Evolutionary conservation across 2,113 vertebrate genomes (phyloP).

Genomic region (Hydrolagus affinis): DNA sequence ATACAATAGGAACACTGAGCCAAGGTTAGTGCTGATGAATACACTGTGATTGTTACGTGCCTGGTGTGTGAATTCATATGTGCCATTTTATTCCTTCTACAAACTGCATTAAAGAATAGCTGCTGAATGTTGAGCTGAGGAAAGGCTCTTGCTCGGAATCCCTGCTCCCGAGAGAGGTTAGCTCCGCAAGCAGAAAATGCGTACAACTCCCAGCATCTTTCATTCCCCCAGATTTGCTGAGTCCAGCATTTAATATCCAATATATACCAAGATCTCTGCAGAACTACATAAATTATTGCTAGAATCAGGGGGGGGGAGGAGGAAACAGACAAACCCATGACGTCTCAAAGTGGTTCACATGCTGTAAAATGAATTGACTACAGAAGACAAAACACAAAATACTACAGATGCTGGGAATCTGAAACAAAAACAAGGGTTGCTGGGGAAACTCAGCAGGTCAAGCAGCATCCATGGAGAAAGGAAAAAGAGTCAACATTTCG

Average conservation of each 20-base stretch:
- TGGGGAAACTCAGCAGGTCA: no score
- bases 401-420: no score
- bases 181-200: background rate
- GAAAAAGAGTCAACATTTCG: no score
- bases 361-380: background rate
- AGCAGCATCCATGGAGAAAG: no score
- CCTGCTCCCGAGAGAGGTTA: background rate
- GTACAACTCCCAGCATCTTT: background rate
- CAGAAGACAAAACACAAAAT: no score
- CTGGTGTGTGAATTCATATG: background rate
- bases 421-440: no score
- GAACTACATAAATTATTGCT: no score
- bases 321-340: background rate
- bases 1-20: background rate
- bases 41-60: background rate
- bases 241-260: background rate
- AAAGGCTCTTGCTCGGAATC: slow-evolving; percentile 17
- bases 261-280: no score
- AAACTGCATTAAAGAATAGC: background rate
- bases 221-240: background rate
- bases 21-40: background rate
- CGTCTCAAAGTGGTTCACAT: background rate
- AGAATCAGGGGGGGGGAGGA: background rate
- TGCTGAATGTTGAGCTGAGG: slow-evolving; percentile 8
- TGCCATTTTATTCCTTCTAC: background rate